Percentiles rank a stretch among this genome's conserved stretches.
These are phyloP conservation scores for Lasioglossum malachurum DNA, from an alignment of 2,888 invertebrate species.

Conservation along the genomic window DNA sequence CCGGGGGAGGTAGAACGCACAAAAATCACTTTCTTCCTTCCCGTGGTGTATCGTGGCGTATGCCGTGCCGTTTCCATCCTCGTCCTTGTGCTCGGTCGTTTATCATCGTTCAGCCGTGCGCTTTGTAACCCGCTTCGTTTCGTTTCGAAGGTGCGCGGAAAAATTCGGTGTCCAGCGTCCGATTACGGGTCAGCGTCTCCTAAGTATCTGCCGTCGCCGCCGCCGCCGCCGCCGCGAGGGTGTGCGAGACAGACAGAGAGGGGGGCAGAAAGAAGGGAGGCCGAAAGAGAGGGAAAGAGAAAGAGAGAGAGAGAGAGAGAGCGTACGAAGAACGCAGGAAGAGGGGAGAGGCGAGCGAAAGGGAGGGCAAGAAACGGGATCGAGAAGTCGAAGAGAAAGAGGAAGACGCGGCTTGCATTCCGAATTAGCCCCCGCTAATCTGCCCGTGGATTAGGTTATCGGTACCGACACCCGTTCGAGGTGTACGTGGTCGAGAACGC, in stretches of 20 bases:
- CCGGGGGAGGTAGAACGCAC: constrained; percentile 72
- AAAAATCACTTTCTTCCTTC: constrained; percentile 71
- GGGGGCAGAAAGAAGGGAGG: background rate
- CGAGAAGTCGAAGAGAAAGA: constrained; percentile 43
- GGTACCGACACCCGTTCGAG: constrained; percentile 27
- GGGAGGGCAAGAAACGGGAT: constrained; percentile 47
- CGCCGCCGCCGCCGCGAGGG: constrained; percentile 21
- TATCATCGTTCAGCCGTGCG: constrained; percentile 1
- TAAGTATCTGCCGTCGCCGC: constrained; percentile 10
- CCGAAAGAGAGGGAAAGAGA: background rate
- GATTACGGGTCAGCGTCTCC: constrained; percentile 32
- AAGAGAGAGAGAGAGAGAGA: constrained; percentile 25
- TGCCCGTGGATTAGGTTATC: constrained; percentile 69
- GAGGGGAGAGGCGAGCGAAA: constrained; percentile 41
- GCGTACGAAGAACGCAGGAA: constrained; percentile 43
- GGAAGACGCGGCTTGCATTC: constrained; percentile 50
- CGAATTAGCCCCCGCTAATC: constrained; percentile 68
- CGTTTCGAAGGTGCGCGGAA: background rate
- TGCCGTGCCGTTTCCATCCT: constrained; percentile 37
- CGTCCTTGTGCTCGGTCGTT: constrained; percentile 10
- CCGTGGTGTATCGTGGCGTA: constrained; percentile 43
- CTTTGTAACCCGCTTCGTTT: background rate
- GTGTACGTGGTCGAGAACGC: constrained; percentile 28
- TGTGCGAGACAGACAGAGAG: constrained; percentile 22
- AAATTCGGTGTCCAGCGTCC: background rate